Evolutionary conservation across 1,140 invertebrate species (phyloP).

Genomic region (Trichoplusia ni): DNA sequence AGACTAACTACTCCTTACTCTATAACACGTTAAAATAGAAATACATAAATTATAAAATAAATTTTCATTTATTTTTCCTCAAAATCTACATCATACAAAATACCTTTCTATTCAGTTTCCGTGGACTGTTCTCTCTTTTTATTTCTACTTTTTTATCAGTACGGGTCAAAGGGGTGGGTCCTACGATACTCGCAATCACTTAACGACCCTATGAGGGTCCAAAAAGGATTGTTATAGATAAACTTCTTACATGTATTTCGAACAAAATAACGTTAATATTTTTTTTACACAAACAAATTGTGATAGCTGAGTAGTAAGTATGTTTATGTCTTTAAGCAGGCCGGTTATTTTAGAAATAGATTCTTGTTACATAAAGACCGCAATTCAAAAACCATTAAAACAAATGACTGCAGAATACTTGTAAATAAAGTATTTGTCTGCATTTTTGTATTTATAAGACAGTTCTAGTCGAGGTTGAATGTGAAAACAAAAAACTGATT

Average conservation of each 20-base stretch:
- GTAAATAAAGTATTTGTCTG: no score
- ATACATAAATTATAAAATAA: no score
- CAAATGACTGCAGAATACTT: no score
- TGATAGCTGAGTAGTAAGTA: not conserved
- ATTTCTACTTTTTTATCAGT: slow-evolving; percentile 19
- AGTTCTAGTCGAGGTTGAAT: no score
- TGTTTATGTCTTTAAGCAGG: not conserved
- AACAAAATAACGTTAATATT: slow-evolving; percentile 17
- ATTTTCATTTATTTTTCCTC: not conserved
- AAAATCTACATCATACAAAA: not conserved
- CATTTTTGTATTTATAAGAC: no score
- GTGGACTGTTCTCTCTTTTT: slow-evolving; percentile 4
- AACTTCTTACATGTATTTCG: slow-evolving; percentile 17
- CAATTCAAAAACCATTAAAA: no score
- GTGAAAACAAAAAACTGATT: no score
- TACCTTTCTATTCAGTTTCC: not conserved
- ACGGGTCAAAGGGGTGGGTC: slow-evolving; percentile 10
- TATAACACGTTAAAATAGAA: no score
- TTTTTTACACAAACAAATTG: not conserved
- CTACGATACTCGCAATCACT: slow-evolving; percentile 22
- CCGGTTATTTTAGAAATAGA: no score
- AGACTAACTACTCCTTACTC: no score
- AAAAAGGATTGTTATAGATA: slow-evolving; percentile 30
- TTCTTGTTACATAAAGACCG: no score
- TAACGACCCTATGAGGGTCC: slow-evolving; percentile 7